Conservation (phyloP, 2,888 invertebrate genomes). For the Eupithecia tripunctaria region DNA sequence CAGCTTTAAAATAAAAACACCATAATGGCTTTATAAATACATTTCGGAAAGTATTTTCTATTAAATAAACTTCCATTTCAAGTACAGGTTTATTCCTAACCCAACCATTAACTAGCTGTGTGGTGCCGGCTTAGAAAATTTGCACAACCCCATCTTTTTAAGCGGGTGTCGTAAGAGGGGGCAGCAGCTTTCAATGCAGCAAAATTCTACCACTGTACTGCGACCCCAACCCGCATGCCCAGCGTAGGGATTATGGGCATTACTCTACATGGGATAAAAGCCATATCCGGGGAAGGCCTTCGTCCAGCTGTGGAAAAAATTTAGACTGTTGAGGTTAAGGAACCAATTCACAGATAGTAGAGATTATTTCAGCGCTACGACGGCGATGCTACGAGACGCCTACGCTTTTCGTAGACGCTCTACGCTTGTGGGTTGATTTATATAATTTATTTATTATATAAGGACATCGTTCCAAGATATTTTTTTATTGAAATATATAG, state of each 20-base stretch:
- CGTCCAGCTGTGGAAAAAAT: too few relatives aligned
- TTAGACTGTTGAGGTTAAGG: too few relatives aligned
- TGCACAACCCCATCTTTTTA: too few relatives aligned
- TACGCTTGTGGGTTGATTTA: neutral
- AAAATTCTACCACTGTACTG: too few relatives aligned
- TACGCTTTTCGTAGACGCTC: neutral
- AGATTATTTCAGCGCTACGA: neutral
- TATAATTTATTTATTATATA: neutral
- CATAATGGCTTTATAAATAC: slow-evolving; percentile 83
- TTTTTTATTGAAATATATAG: neutral
- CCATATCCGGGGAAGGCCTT: too few relatives aligned
- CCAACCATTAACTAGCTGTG: slow-evolving; percentile 44
- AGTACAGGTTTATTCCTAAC: slow-evolving; percentile 44
- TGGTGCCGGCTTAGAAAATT: too few relatives aligned
- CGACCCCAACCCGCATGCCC: too few relatives aligned
- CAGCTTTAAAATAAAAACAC: slow-evolving; percentile 73
- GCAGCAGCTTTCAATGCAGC: too few relatives aligned
- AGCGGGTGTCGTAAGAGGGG: too few relatives aligned
- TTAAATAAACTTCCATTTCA: slow-evolving; percentile 83
- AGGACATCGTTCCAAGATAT: neutral
- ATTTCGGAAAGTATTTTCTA: slow-evolving; percentile 80
- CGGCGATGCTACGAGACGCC: neutral
- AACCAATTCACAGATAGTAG: neutral
- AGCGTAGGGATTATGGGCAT: too few relatives aligned
- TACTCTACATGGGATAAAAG: too few relatives aligned